Evolutionary conservation across 1,140 invertebrate genomes (phyloP).

Genomic region (Brevipalpus yothersi): DNA sequence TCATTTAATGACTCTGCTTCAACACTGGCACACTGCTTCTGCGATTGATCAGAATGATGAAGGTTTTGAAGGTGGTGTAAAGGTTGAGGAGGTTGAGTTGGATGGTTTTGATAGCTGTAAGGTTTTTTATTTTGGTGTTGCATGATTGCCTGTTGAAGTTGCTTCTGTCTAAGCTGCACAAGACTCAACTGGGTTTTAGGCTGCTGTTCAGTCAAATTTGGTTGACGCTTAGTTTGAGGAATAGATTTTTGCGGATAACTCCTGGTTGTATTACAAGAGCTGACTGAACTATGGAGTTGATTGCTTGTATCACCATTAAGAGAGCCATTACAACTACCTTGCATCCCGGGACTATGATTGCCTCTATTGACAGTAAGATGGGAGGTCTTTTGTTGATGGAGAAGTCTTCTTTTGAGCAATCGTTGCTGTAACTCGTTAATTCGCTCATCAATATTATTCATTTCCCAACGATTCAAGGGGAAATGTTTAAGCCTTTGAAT

Average conservation of each 20-base stretch:
- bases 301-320: constrained; percentile 8
- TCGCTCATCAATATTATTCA: constrained; percentile 63
- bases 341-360: constrained; percentile 20
- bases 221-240: not conserved
- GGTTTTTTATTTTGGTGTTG: not conserved
- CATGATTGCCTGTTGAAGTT: not conserved
- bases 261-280: not conserved
- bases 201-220: not conserved
- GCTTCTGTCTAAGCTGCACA: not conserved
- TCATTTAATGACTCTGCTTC: too few species aligned
- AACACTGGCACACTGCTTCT: too few species aligned
- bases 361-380: constrained; percentile 19
- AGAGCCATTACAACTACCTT: constrained; percentile 16
- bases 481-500: constrained; percentile 60
- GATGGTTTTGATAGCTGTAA: not conserved
- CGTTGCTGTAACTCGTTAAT: constrained; percentile 78
- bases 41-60: too few species aligned
- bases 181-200: too few species aligned
- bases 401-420: constrained; percentile 54
- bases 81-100: not conserved
- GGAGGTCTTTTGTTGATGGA: constrained; percentile 57
- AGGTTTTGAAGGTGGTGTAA: not conserved
- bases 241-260: not conserved
- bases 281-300: constrained; percentile 4
- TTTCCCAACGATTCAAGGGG: constrained; percentile 59